Percentiles rank a stretch among this genome's conserved stretches.
Conservation (phyloP, 1,140 invertebrate species). For the Penaeus japonicus region DNA sequence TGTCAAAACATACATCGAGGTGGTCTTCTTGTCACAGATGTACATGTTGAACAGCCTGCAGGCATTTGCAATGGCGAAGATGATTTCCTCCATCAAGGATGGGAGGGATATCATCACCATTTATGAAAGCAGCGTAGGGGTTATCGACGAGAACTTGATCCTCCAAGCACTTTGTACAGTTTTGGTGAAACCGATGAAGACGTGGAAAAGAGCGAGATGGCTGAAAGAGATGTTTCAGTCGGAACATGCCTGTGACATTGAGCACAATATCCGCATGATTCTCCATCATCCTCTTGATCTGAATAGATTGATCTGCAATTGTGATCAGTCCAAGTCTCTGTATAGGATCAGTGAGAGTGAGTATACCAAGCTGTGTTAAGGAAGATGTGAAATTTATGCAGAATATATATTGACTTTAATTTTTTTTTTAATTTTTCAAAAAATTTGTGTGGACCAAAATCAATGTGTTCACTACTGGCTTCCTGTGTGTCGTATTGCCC, state of each 20-base stretch:
- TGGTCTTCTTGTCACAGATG: constrained; percentile 43
- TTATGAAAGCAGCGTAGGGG: constrained; percentile 37
- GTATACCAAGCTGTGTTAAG: constrained; percentile 36
- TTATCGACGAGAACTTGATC: constrained; percentile 36
- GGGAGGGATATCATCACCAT: constrained; percentile 23
- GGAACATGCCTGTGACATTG: constrained; percentile 26
- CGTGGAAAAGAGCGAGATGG: constrained; percentile 43
- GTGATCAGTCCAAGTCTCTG: constrained; percentile 35
- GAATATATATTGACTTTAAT: too few species aligned
- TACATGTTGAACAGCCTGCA: constrained; percentile 29
- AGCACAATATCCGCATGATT: constrained; percentile 48
- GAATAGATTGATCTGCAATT: constrained; percentile 35
- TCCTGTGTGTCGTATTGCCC: too few species aligned
- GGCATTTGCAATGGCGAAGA: not conserved
- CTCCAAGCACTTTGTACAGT: constrained; percentile 15
- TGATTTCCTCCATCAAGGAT: constrained; percentile 13
- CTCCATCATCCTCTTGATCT: constrained; percentile 37
- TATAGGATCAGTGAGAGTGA: constrained; percentile 43
- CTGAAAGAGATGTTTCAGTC: constrained; percentile 41
- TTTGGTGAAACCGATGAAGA: constrained; percentile 39
- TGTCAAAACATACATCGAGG: constrained; percentile 21
- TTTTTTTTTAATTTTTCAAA: too few species aligned
- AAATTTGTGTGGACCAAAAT: too few species aligned
- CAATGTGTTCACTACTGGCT: too few species aligned
- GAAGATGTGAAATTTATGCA: not conserved